Evolutionary conservation across 1,140 invertebrate genomes (phyloP).

Genomic region (Caenorhabditis latens): DNA sequence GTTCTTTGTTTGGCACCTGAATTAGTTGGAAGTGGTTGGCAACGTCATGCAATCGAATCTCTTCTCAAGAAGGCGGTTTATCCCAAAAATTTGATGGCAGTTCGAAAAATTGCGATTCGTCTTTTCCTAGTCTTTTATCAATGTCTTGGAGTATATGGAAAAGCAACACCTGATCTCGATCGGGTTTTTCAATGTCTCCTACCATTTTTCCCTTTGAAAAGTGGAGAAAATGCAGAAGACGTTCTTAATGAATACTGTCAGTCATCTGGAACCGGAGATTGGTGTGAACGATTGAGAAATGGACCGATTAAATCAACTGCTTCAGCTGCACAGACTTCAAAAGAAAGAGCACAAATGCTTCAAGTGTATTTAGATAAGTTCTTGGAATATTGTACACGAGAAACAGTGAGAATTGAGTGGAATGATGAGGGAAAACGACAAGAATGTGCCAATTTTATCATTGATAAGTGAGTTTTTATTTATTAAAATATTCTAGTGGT

Average conservation of each 20-base stretch:
- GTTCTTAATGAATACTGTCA: slow-evolving; percentile 72
- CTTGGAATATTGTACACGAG: slow-evolving; percentile 73
- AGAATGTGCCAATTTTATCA: slow-evolving; percentile 72
- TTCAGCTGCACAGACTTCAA: slow-evolving; percentile 56
- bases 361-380: slow-evolving; percentile 77
- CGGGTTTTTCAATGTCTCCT: slow-evolving; percentile 75
- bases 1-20: slow-evolving; percentile 74
- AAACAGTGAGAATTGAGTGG: slow-evolving; percentile 75
- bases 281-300: slow-evolving; percentile 28
- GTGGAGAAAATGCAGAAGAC: slow-evolving; percentile 63
- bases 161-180: slow-evolving; percentile 68
- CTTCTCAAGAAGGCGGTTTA: slow-evolving; percentile 73
- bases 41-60: slow-evolving; percentile 75
- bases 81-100: slow-evolving; percentile 73
- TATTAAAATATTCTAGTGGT: not conserved
- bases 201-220: slow-evolving; percentile 73
- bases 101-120: slow-evolving; percentile 76
- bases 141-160: slow-evolving; percentile 68
- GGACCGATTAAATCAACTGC: slow-evolving; percentile 43
- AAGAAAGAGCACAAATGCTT: slow-evolving; percentile 72
- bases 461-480: slow-evolving; percentile 66
- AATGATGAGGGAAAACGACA: slow-evolving; percentile 66
- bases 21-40: slow-evolving; percentile 76
- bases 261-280: slow-evolving; percentile 50
- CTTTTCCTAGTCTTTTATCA: slow-evolving; percentile 77